Evolutionary conservation across 2,797 vertebrate genomes (phyloP).

Genomic region (Silurus lanzhouensis): DNA sequence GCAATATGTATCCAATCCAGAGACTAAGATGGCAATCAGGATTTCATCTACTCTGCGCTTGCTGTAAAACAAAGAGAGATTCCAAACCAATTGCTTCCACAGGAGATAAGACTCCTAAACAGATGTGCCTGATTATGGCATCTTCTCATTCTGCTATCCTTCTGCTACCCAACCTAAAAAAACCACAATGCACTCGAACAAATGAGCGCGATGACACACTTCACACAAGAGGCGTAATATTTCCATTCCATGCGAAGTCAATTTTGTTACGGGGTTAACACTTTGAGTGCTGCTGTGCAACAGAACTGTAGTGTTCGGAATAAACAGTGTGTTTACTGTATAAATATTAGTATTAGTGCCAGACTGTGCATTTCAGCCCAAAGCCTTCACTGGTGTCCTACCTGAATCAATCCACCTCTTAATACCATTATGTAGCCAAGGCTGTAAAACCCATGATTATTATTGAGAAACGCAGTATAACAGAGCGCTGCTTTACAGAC

Average conservation of each 20-base stretch:
- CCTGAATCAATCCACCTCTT: no score
- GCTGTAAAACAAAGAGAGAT: neutral
- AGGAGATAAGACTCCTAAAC: neutral
- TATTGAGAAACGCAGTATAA: no score
- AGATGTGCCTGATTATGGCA: neutral
- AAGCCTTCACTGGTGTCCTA: no score
- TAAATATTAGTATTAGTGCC: neutral
- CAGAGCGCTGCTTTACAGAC: no score
- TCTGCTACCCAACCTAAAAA: no score
- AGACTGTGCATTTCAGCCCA: no score
- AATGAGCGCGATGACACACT: neutral
- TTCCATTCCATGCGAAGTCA: neutral
- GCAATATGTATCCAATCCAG: neutral
- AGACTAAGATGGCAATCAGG: neutral
- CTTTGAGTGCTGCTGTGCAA: neutral
- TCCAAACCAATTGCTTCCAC: neutral
- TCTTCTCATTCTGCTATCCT: neutral
- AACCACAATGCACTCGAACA: neutral
- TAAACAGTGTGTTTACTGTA: neutral
- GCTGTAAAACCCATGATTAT: no score
- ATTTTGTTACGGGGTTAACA: neutral
- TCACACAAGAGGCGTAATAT: neutral
- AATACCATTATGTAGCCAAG: no score
- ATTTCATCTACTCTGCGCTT: no score
- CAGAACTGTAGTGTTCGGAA: neutral